Conservation (phyloP, 2,888 invertebrate genomes). For the Nudaria mundana region DNA sequence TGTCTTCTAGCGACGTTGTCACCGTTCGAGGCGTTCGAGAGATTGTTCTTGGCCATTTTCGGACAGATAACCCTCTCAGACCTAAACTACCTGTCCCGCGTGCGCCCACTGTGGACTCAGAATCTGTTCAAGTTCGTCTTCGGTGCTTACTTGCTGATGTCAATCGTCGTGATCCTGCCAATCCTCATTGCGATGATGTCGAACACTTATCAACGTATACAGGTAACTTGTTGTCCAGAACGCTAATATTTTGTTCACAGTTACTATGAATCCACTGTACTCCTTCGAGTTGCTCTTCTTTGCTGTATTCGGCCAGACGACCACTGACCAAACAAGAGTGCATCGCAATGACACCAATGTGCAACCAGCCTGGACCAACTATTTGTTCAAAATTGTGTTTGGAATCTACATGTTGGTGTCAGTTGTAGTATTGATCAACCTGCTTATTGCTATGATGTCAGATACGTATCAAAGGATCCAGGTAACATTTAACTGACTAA, state of each 20-base stretch:
- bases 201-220: slow-evolving; percentile 99
- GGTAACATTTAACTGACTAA: slow-evolving; percentile 84
- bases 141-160: slow-evolving; percentile 98
- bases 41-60: slow-evolving; percentile 98
- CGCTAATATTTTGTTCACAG: slow-evolving; percentile 84
- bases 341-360: slow-evolving; percentile 83
- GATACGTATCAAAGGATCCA: slow-evolving; percentile 99
- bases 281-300: slow-evolving; percentile 99
- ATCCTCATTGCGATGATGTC: slow-evolving; percentile 99
- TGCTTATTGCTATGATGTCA: slow-evolving; percentile 99
- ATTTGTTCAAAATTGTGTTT: slow-evolving; percentile 93
- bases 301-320: slow-evolving; percentile 98
- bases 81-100: slow-evolving; percentile 86
- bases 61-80: slow-evolving; percentile 95
- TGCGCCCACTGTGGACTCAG: slow-evolving; percentile 91
- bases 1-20: slow-evolving; percentile 89
- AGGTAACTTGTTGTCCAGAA: slow-evolving; percentile 86
- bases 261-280: slow-evolving; percentile 93
- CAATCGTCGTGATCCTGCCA: slow-evolving; percentile 98
- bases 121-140: slow-evolving; percentile 95
- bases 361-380: slow-evolving; percentile 92
- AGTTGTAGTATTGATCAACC: slow-evolving; percentile 98
- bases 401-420: slow-evolving; percentile 99
- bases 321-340: slow-evolving; percentile 86
- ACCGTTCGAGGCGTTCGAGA: slow-evolving; percentile 96